A percentile compares a stretch with the other conserved stretches of the same genome.
Conservation (phyloP, 1,140 invertebrate genomes). For the Pentalonia nigronervosa region DNA sequence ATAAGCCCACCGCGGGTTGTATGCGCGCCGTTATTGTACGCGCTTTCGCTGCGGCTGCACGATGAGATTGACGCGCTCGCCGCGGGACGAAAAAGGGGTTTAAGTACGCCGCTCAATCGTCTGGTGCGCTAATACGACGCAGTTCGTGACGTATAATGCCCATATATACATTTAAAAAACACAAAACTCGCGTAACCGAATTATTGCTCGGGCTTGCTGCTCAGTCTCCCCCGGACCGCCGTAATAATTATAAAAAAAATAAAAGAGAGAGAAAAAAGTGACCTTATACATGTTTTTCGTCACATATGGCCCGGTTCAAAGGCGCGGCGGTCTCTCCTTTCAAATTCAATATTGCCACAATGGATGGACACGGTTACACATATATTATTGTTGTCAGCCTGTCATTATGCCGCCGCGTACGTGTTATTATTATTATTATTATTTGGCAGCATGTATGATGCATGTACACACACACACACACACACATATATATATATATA, state of each 20-base stretch:
- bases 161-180: not conserved
- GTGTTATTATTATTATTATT: conserved; percentile 53
- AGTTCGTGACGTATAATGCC: not conserved
- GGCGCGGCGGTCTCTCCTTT: conserved; percentile 50
- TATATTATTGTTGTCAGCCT: conserved; percentile 55
- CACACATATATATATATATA: not conserved
- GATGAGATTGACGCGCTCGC: conserved; percentile 16
- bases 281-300: conserved; percentile 48
- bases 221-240: not conserved
- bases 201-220: not conserved
- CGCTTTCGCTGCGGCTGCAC: not conserved
- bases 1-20: not conserved
- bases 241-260: too few species aligned
- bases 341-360: conserved; percentile 56
- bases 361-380: conserved; percentile 14
- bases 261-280: conserved; percentile 23
- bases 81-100: conserved; percentile 49
- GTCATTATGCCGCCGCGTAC: conserved; percentile 37
- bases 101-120: conserved; percentile 6
- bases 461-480: not conserved
- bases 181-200: conserved; percentile 35
- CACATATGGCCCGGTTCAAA: conserved; percentile 57
- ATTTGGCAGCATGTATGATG: not conserved
- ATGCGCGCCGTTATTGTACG: not conserved
- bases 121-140: not conserved